Base-by-base conservation (phyloP, 2,888 invertebrate genomes). In the Trachelus iudaicus region DNA sequence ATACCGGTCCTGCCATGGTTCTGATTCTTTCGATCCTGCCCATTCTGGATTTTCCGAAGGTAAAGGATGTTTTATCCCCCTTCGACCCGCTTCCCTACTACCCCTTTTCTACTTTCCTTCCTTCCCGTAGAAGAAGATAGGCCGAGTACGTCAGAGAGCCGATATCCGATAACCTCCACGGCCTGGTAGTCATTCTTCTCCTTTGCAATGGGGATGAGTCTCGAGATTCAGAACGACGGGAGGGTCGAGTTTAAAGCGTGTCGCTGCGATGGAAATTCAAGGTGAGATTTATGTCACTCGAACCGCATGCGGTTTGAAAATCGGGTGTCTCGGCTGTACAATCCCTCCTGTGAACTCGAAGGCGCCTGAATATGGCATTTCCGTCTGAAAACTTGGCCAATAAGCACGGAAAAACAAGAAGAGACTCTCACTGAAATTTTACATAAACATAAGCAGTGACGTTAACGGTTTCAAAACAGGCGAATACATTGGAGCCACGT, bases 381-480 rank as follows among this genome's bases (percentile, higher is more conserved):
- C 82, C 81, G 87, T 87, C 88, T 87, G 87, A 88, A 88, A 88
- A 88, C 85, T 88, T 88, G 85, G 85, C 87, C 86, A 87, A 88
- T 88, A 87, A 88, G 85, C 82, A 81, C 81, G 86, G 86, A 86
- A 88, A 88, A 88, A 88, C 88, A 88, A 88, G 88, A 85, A 83
- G 83, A 81, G 82, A 84, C 71, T 73, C 75, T 81, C 73, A 68
- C 69, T 37, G 74, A 56, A 35, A 69, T 79, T 79, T 71, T 80
- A 83, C 83, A 83, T 83, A 82, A 85, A 83, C 83, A 84, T 85
- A 83, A 86, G 85, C 85, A 84, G 83, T 77, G 82, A 85, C 85
- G 84, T 87, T 87, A 87, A 87, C 84, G 83, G 82, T 81, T 85
- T 84, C 82, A 86, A 88, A 87, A 87, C 87, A 88, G 84, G 82